Conservation (phyloP, 2,797 vertebrate species). For the Tauraco hartlaubi region DNA sequence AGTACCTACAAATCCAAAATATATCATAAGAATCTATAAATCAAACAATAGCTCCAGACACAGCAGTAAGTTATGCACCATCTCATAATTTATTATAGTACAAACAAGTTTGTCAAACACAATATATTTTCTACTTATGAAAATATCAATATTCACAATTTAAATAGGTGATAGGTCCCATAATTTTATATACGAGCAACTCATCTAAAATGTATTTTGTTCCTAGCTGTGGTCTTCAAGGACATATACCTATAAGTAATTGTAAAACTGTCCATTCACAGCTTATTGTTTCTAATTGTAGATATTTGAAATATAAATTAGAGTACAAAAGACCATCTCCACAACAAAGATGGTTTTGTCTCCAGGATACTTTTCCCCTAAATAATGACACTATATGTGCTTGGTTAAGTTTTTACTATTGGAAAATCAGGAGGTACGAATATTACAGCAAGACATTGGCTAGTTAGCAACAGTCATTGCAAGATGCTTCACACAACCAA, state of each 20-base stretch:
- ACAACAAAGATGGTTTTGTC: constrained; percentile 35
- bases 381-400: constrained; percentile 1
- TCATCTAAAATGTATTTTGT: constrained; percentile 59
- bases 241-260: not conserved
- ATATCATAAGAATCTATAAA: not conserved
- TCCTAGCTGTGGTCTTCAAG: constrained; percentile 48
- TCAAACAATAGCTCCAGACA: not conserved
- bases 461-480: constrained; percentile 65
- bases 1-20: not conserved
- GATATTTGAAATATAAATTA: constrained; percentile 35
- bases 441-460: constrained; percentile 37
- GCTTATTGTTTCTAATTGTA: constrained; percentile 16
- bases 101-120: constrained; percentile 80
- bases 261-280: constrained; percentile 52
- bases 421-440: constrained; percentile 16
- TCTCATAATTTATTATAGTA: constrained; percentile 80
- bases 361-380: constrained; percentile 4
- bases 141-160: constrained; percentile 79
- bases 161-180: constrained; percentile 50
- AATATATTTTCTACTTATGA: constrained; percentile 79
- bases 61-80: constrained; percentile 49
- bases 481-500: constrained; percentile 43
- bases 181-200: constrained; percentile 39
- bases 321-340: constrained; percentile 33
- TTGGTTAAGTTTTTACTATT: not conserved